Evolutionary conservation across 1,140 invertebrate genomes (phyloP).

Genomic region (Philotrypesis tridentata): DNA sequence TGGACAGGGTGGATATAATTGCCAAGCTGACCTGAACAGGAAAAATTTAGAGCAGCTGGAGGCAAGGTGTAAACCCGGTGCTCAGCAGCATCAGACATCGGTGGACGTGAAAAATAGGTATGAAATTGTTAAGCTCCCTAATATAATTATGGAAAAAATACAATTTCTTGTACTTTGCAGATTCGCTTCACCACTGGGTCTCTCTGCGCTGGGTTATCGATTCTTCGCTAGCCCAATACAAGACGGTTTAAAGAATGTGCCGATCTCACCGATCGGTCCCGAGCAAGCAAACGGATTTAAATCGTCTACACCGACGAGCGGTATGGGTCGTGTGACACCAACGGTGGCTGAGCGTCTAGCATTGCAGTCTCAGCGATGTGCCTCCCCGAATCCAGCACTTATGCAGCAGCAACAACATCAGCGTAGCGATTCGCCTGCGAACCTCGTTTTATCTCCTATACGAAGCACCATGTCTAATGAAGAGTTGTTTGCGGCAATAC

Average conservation of each 20-base stretch:
- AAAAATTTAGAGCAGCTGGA: constrained; percentile 48
- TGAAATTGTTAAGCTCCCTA: constrained; percentile 26
- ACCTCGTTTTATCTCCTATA: constrained; percentile 76
- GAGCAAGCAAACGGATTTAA: constrained; percentile 60
- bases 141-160: constrained; percentile 16
- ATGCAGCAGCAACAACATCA: not conserved
- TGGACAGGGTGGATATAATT: constrained; percentile 45
- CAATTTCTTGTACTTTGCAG: constrained; percentile 49
- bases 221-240: constrained; percentile 65
- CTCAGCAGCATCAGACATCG: constrained; percentile 53
- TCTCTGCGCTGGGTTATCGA: constrained; percentile 68
- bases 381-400: constrained; percentile 48
- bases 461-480: constrained; percentile 85
- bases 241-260: constrained; percentile 55
- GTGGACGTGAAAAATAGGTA: constrained; percentile 68
- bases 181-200: constrained; percentile 63
- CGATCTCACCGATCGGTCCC: constrained; percentile 65
- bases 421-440: constrained; percentile 61
- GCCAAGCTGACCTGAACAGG: constrained; percentile 35
- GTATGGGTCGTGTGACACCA: constrained; percentile 51
- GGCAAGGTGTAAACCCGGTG: constrained; percentile 47
- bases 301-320: constrained; percentile 61
- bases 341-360: constrained; percentile 61
- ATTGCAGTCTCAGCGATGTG: constrained; percentile 52
- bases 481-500: constrained; percentile 84